These are phyloP conservation scores for Falco peregrinus DNA, from an alignment of 2,797 vertebrate species.

Conservation along the genomic window DNA sequence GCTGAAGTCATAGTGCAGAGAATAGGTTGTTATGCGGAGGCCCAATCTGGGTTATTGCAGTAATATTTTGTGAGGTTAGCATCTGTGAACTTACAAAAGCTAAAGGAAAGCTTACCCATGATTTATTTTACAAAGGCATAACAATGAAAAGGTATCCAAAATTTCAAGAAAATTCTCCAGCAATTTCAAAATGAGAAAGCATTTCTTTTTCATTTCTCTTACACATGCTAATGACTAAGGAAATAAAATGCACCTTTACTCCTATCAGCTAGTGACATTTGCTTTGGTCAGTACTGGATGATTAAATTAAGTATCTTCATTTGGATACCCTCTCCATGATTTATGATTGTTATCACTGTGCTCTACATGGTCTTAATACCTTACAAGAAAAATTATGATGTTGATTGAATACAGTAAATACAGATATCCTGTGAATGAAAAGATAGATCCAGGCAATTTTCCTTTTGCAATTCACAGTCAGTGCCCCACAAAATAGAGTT, in stretches of 20 bases:
- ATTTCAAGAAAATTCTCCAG: background rate
- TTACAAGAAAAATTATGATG: slow-evolving; percentile 3
- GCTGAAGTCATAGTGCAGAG: background rate
- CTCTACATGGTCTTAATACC: background rate
- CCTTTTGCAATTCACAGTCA: background rate
- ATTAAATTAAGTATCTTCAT: slow-evolving; percentile 1
- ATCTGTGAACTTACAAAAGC: background rate
- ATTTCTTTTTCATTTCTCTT: background rate
- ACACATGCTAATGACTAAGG: background rate
- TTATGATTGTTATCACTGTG: slow-evolving; percentile 2
- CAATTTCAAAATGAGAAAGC: background rate
- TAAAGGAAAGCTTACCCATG: background rate
- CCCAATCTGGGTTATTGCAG: background rate
- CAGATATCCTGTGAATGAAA: background rate
- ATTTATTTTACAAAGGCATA: background rate
- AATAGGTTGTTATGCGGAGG: background rate
- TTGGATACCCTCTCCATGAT: slow-evolving; percentile 9
- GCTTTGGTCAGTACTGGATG: background rate
- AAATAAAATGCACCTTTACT: background rate
- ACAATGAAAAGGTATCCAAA: background rate
- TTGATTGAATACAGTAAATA: background rate
- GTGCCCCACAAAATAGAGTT: background rate
- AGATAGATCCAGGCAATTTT: background rate
- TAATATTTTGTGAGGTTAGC: background rate
- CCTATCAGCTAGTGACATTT: background rate